A percentile compares a stretch with the other conserved stretches of the same genome.
Conservation (phyloP, 2,888 invertebrate genomes). For the Labia minor region DNA sequence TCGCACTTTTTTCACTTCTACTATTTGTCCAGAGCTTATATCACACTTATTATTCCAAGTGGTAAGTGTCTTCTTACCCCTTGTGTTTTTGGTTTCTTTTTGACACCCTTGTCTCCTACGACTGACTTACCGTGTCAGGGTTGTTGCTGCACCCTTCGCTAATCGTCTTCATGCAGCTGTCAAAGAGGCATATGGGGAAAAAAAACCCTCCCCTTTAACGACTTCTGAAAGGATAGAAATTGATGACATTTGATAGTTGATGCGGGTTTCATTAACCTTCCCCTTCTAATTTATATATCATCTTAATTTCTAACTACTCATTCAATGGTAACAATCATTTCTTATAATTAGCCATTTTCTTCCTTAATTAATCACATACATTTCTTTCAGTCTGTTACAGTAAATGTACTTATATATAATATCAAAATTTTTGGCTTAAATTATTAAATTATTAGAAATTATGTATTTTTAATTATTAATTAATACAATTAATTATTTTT, state of each 20-base stretch:
- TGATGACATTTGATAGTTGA: slow-evolving; percentile 7
- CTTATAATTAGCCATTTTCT: too few species aligned
- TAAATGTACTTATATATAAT: too few species aligned
- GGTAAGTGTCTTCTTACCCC: background rate
- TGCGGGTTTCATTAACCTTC: slow-evolving; percentile 8
- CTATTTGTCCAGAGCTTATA: background rate
- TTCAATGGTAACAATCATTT: too few species aligned
- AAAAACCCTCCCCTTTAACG: background rate
- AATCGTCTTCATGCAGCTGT: slow-evolving; percentile 2
- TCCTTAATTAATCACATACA: too few species aligned
- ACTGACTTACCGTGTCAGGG: too few species aligned
- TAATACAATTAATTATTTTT: too few species aligned
- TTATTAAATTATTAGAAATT: too few species aligned
- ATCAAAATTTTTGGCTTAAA: too few species aligned
- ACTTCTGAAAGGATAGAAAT: background rate
- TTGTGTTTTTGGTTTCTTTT: background rate
- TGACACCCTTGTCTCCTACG: background rate
- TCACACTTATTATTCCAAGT: background rate
- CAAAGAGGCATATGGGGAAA: background rate
- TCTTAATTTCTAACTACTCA: too few species aligned
- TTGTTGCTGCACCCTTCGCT: background rate
- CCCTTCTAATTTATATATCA: background rate
- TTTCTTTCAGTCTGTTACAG: too few species aligned
- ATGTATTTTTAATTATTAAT: too few species aligned
- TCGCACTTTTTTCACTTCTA: too few species aligned